These are phyloP conservation scores for Thysanoteuthis rhombus DNA, from an alignment of 2,888 invertebrate species.

Conservation along the genomic window DNA sequence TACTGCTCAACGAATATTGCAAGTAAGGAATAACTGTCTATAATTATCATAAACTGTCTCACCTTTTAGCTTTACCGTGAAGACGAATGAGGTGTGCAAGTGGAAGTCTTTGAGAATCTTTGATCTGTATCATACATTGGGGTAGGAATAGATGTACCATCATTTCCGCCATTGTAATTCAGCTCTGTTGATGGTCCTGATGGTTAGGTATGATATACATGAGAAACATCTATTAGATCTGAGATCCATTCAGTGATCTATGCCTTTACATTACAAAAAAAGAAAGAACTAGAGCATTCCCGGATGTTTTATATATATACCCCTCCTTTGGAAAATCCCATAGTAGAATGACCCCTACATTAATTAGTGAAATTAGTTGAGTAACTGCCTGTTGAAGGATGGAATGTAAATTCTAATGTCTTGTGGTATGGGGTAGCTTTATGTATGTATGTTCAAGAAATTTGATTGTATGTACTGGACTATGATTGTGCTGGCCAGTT, in stretches of 20 bases:
- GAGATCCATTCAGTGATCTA: too few species aligned
- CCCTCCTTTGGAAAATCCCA: too few species aligned
- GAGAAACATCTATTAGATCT: too few species aligned
- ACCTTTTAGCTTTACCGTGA: background rate
- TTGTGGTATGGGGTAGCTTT: background rate
- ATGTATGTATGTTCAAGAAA: background rate
- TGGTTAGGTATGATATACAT: too few species aligned
- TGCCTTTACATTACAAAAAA: too few species aligned
- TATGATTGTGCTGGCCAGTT: background rate
- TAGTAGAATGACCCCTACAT: too few species aligned
- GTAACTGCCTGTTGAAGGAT: background rate
- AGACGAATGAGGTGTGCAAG: background rate
- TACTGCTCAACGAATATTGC: too few species aligned
- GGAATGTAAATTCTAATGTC: background rate
- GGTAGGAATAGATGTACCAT: background rate
- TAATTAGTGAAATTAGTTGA: background rate
- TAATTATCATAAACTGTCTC: too few species aligned
- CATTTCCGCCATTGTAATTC: background rate
- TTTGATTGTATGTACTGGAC: background rate
- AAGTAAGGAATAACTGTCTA: too few species aligned
- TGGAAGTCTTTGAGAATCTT: background rate
- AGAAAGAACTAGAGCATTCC: too few species aligned
- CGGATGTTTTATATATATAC: too few species aligned
- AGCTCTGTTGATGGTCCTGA: background rate
- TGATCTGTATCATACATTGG: background rate